Evolutionary conservation across 2,113 vertebrate species (phyloP), one percentile per base, ranked within the genome.

Genomic region (Microtus ochrogaster): DNA sequence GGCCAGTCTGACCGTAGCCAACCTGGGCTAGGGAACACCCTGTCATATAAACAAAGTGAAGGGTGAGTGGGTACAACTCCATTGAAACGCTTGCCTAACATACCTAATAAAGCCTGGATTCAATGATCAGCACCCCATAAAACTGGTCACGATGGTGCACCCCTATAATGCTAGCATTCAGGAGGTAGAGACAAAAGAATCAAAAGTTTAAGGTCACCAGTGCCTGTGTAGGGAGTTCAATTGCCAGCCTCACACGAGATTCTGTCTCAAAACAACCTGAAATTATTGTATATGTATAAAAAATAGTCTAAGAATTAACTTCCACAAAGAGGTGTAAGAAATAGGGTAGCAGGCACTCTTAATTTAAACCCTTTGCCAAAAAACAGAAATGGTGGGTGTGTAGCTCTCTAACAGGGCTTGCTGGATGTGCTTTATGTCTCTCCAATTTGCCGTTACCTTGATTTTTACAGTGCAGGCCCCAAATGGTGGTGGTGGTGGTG

Each of bases 291-390:
- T 39, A 58, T 39, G n/a, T 3, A 44, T 83, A 33, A 72, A 95
- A 95, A 41, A 77, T 1, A 66, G 30, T 44, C 58, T 76, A 21
- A 61, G 21, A 19, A 3, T 39, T 39, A 70, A 22, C 3, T 66
- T 30, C 61, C 5, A 52, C 14, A 41, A 5, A 77, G n/a, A 73
- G 41, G 36, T n/a, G 3, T 12, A 39, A n/a, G 24, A n/a, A n/a
- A 39, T 12, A 9, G 22, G 21, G 30, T 0, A 22, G 0, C 0
- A 73, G 7, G 55, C 14, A 61, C 7, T 5, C 52, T 49, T 52
- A 52, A 68, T n/a, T n/a, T 55, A 49, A 78, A 81, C 33, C 36
- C 21, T 26, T n/a, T 26, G 21, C 52, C 61, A 16, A 24, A 61
- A 82, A 39, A 3, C 6, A 14, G 36, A 22, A n/a, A n/a, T 52